phyloP scores from a whole-genome alignment of 2,888 invertebrate species.

The Isotomurus palustris region DNA sequence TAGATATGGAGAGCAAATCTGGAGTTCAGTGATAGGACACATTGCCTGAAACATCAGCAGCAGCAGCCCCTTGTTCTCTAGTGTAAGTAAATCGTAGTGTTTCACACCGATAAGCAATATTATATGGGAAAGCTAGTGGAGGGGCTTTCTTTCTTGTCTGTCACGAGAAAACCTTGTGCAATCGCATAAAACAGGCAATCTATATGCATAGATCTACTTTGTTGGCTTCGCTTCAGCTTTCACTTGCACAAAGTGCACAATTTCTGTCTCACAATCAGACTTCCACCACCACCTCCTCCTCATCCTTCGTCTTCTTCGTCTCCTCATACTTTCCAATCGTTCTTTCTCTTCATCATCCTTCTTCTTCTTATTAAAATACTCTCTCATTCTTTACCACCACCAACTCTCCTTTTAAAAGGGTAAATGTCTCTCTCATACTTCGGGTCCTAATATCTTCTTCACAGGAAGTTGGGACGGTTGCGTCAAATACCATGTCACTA shows the following conservation, averaged over 20 bases:
- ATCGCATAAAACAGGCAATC: conserved; percentile 54
- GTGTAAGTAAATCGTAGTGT: conserved; percentile 34
- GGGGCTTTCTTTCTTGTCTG: conserved; percentile 8
- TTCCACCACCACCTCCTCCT: not conserved
- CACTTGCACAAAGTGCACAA: conserved; percentile 10
- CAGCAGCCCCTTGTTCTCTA: conserved; percentile 19
- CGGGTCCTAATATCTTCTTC: not conserved
- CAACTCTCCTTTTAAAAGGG: not conserved
- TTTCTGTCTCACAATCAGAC: conserved; percentile 2
- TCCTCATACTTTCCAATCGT: conserved; percentile 5
- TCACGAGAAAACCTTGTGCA: conserved; percentile 1
- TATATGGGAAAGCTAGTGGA: conserved; percentile 24
- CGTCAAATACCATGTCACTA: not conserved
- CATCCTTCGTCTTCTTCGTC: conserved; percentile 1
- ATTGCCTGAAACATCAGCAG: not conserved
- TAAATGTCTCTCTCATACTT: conserved; percentile 2
- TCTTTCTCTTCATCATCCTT: no score
- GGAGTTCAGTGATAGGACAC: conserved; percentile 28
- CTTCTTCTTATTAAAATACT: no score
- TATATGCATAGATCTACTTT: conserved; percentile 54
- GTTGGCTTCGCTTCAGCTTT: no score
- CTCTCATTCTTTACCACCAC: conserved; percentile 12
- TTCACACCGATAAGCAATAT: conserved; percentile 33
- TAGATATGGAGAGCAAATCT: no score
- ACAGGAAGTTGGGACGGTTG: not conserved